Percentiles rank a stretch among this genome's conserved stretches.
Conservation (phyloP, 2,888 invertebrate genomes). For the Sinopyrophorus schimmeli region DNA sequence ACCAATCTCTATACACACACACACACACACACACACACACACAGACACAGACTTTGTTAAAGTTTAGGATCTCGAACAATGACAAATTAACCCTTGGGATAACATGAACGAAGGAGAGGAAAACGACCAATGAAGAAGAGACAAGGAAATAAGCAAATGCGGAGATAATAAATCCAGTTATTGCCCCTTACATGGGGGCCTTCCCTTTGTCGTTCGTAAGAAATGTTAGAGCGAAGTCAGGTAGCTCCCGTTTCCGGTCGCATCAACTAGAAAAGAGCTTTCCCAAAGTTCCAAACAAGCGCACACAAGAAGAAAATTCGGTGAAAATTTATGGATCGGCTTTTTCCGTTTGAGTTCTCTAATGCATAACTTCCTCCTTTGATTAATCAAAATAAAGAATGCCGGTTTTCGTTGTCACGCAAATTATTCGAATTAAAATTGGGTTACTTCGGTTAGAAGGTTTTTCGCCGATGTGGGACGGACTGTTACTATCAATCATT, state of each 20-base stretch:
- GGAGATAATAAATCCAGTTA: conserved; percentile 12
- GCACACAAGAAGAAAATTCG: too few relatives aligned
- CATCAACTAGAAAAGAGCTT: too few relatives aligned
- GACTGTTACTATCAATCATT: too few relatives aligned
- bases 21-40: not conserved
- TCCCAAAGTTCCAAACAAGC: too few relatives aligned
- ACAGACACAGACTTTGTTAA: not conserved
- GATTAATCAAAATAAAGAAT: not conserved
- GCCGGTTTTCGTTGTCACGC: not conserved
- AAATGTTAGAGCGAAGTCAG: conserved; percentile 22
- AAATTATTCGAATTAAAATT: not conserved
- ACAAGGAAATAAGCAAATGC: conserved; percentile 7
- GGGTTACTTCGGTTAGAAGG: too few relatives aligned
- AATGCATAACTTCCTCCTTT: not conserved
- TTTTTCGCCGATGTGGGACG: too few relatives aligned
- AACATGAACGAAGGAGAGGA: conserved; percentile 1
- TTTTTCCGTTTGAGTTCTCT: too few relatives aligned
- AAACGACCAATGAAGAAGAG: conserved; percentile 9
- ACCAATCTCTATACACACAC: not conserved
- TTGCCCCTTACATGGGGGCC: conserved; percentile 6
- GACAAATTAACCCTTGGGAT: conserved; percentile 7
- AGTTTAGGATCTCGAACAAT: conserved; percentile 1
- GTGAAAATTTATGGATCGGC: too few relatives aligned
- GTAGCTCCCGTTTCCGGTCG: conserved; percentile 22
- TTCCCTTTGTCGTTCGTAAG: conserved; percentile 1